Evolutionary conservation across 2,797 vertebrate species (phyloP), one percentile per base, ranked within the genome.

Genomic region (Spinus olivaceus): DNA sequence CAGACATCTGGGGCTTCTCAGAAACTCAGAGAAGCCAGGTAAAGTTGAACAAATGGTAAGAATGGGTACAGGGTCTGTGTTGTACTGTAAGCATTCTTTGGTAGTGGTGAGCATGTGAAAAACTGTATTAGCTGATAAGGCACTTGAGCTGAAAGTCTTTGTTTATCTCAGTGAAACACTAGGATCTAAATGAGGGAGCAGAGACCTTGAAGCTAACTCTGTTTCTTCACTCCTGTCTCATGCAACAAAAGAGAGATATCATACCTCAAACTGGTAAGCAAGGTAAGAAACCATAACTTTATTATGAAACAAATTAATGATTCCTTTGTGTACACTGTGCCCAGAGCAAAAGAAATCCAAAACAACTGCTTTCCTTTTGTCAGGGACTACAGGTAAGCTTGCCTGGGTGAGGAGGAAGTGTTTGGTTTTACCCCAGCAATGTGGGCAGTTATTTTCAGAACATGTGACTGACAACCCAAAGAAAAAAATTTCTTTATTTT

Each of bases 361-460:
- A 77, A 9, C 6, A 49, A 22, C 11, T 30, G 30, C 15, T 11
- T 79, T 79, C 10, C 7, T 17, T 69, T 66, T 59, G 6, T 24
- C 24, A 80, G 28, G 30, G 14, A 33, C 30, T 69, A 39, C 4
- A 24, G 19, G 12, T 35, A 50, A 73, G 8, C 4, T 12, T 65
- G 13, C 15, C 28, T 14, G 35, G 23, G 6, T 14, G 27, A 41
- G 3, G 4, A n/a, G 6, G 23, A 53, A 65, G 17, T 32, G 23
- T 8, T 20, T 4, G 7, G 1, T 39, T 63, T 39, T 50, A 6
- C 8, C 51, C 5, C 28, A 6, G 3, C 15, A 10, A 14, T 7
- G 5, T 14, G 28, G 12, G 27, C 16, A 53, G 6, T 51, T 80
- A 33, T 78, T 81, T 83, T 88, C 49, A 71, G 49, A 71, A 59